Evolutionary conservation across 2,113 vertebrate genomes (phyloP).

Genomic region (Neotoma lepida): DNA sequence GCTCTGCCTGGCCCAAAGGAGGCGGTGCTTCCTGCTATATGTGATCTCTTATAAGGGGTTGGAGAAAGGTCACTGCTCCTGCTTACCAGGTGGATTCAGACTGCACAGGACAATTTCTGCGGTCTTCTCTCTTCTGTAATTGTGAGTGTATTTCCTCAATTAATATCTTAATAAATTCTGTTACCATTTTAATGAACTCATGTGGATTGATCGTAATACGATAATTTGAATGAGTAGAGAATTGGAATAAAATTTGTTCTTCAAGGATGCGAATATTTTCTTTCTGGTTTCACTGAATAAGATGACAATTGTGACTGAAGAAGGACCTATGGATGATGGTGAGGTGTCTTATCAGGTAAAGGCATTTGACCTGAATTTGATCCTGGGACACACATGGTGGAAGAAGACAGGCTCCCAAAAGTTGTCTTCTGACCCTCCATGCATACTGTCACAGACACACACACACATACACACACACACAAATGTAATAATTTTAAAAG

Average conservation of each 20-base stretch:
- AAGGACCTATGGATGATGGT: not conserved
- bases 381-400: not conserved
- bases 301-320: conserved; percentile 43
- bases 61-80: no score
- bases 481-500: not conserved
- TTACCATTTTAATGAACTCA: no score
- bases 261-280: conserved; percentile 34
- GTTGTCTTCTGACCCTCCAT: not conserved
- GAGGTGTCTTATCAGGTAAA: not conserved
- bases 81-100: no score
- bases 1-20: no score
- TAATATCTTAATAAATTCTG: no score
- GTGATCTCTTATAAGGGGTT: no score
- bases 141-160: no score
- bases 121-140: no score
- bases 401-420: not conserved
- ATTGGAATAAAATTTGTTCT: conserved; percentile 1
- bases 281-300: conserved; percentile 45
- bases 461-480: not conserved
- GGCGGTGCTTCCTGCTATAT: no score
- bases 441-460: not conserved
- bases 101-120: no score
- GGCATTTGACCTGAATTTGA: not conserved
- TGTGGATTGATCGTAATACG: no score
- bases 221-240: conserved; percentile 32